Evolutionary conservation across 2,888 invertebrate species (phyloP).

Genomic region (Selenia dentaria): DNA sequence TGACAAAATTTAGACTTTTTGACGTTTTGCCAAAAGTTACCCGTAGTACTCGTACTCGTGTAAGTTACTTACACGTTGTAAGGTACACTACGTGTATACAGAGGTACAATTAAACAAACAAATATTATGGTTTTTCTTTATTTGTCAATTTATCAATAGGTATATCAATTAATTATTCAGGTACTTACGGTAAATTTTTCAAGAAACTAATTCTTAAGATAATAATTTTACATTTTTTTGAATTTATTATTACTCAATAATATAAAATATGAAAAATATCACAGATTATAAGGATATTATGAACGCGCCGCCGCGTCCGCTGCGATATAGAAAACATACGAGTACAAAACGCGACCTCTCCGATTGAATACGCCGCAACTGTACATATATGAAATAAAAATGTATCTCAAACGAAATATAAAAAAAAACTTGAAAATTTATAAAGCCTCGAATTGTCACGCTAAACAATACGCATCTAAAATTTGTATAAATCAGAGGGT

Average conservation of each 20-base stretch:
- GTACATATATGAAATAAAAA: slow-evolving; percentile 75
- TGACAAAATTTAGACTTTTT: too few species aligned
- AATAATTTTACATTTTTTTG: slow-evolving; percentile 72
- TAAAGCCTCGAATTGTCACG: slow-evolving; percentile 49
- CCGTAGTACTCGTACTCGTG: too few species aligned
- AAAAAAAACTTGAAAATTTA: slow-evolving; percentile 71
- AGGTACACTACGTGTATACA: too few species aligned
- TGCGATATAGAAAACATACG: slow-evolving; percentile 56
- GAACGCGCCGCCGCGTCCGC: slow-evolving; percentile 44
- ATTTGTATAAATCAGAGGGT: slow-evolving; percentile 36
- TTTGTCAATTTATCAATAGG: slow-evolving; percentile 70
- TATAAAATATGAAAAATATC: slow-evolving; percentile 61
- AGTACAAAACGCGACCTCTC: slow-evolving; percentile 63
- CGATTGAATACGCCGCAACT: slow-evolving; percentile 64
- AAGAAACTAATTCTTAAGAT: slow-evolving; percentile 51
- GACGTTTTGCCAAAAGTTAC: too few species aligned
- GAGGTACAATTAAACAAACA: slow-evolving; percentile 39
- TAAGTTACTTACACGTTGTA: too few species aligned
- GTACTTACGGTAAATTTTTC: slow-evolving; percentile 73
- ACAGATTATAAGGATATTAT: slow-evolving; percentile 62
- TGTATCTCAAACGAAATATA: slow-evolving; percentile 56
- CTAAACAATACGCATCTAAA: slow-evolving; percentile 57
- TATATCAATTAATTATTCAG: slow-evolving; percentile 36
- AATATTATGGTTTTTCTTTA: slow-evolving; percentile 62
- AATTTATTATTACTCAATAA: slow-evolving; percentile 43